A percentile compares a stretch with the other conserved stretches of the same genome.
phyloP scores from a whole-genome alignment of 2,888 invertebrate genomes.

The Norana najaformis region DNA sequence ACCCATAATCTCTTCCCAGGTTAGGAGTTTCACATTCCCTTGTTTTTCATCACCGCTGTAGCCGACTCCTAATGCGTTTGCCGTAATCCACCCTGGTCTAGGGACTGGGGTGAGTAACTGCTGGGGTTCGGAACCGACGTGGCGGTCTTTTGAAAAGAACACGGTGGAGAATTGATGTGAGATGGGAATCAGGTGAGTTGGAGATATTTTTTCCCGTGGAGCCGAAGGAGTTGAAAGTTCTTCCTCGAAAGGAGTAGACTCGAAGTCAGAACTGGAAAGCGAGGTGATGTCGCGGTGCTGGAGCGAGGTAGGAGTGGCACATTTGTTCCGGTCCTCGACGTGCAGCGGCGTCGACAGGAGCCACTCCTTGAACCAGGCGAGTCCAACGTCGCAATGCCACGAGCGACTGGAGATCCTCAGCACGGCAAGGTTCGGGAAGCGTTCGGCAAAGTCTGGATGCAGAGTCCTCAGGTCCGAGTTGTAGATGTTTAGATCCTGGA shows the following conservation, averaged over 20 bases:
- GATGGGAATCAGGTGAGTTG: neutral
- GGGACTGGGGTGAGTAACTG: neutral
- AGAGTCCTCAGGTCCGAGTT: slow-evolving; percentile 39
- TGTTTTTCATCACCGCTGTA: neutral
- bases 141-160: neutral
- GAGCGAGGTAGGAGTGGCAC: neutral
- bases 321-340: slow-evolving; percentile 19
- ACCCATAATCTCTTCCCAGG: neutral
- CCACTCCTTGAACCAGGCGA: slow-evolving; percentile 44
- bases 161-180: too few relatives aligned
- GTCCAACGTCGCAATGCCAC: slow-evolving; percentile 43
- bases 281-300: neutral
- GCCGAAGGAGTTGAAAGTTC: neutral
- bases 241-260: neutral
- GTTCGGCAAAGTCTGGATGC: slow-evolving; percentile 32
- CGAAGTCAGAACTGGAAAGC: neutral
- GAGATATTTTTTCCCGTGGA: neutral
- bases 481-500: slow-evolving; percentile 41
- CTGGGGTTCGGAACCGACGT: neutral
- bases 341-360: slow-evolving; percentile 14
- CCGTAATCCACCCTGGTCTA: neutral
- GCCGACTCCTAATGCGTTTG: neutral
- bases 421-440: slow-evolving; percentile 38
- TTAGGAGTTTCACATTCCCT: neutral
- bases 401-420: slow-evolving; percentile 40